Conservation (phyloP, 2,113 vertebrate species). For the Macrotus californicus region DNA sequence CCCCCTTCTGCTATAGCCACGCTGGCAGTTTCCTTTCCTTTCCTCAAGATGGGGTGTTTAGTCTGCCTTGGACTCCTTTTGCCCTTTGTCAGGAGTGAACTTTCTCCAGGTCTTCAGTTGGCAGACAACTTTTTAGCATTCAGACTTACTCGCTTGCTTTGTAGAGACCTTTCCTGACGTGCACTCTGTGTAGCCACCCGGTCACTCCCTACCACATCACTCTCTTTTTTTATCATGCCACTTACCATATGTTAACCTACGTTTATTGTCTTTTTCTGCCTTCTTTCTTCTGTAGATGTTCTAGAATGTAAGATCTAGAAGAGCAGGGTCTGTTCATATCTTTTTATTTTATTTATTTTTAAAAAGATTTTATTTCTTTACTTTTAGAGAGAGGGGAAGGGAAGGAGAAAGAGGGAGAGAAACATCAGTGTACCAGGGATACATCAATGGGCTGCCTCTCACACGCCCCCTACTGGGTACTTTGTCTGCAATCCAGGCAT, state of each 20-base stretch:
- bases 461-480: too few species aligned
- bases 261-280: neutral
- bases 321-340: neutral
- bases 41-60: neutral
- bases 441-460: too few species aligned
- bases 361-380: too few species aligned
- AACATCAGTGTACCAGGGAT: too few species aligned
- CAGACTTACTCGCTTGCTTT: neutral
- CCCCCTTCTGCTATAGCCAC: neutral
- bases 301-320: neutral
- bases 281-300: neutral
- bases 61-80: neutral
- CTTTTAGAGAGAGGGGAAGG: too few species aligned
- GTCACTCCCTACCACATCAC: neutral
- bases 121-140: neutral
- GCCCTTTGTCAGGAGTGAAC: neutral
- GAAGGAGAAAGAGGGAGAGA: too few species aligned
- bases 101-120: neutral
- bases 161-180: neutral
- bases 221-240: neutral
- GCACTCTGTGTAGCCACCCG: neutral
- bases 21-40: neutral
- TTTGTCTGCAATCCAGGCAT: too few species aligned
- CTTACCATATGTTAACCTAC: neutral
- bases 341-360: neutral